Base-by-base conservation (phyloP, 2,113 vertebrate species). In the Paraplagusia blochii region DNA sequence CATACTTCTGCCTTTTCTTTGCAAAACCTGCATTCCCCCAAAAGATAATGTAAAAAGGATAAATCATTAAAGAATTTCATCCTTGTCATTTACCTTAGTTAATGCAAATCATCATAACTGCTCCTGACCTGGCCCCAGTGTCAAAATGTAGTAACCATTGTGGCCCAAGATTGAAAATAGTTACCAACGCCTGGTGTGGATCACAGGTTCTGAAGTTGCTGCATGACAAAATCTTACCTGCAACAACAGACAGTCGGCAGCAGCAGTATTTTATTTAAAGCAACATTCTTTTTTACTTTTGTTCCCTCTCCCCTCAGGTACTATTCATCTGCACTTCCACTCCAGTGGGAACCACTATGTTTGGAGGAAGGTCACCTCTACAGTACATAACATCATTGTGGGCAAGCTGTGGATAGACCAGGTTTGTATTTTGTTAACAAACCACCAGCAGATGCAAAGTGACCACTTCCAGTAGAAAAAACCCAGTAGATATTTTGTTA, bases 331-430 rank as follows among this genome's bases (percentile, higher is more conserved):
- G 42, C 93, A 95, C 55, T 99, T 99, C 64, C 92, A 95, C 58
- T 88, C 90, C 74, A 96, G 91, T 0, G 95, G 97, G 63, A 97
- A 99, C 76, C 96, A 98, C 87, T 99, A 98, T 0, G 90, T 98
- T 49, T 99, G 97, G 97, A 93, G 92, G 72, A 99, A 99, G 66
- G 95, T 97, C 87, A 99, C 97, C 47, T 98, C 96, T 10, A 99
- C 97, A 0, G 97, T 99, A 51, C 97, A 99, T 85, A 99, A 99
- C 87, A 99, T 99, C 88, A 99, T 99, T 0, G 96, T 99, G 79
- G 97, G 97, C 75, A 98, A 97, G 79, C 93, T 99, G 68, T 99
- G 97, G 96, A 99, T 99, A 0, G 97, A 99, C 85, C 97, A 99
- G 96, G 97, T 97, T 10, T 44, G 91, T 76, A 68, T 55, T 16